Percentiles rank a stretch among this genome's conserved stretches.
Conservation (phyloP, 2,888 invertebrate genomes). For the Drosophila villosipedis region DNA sequence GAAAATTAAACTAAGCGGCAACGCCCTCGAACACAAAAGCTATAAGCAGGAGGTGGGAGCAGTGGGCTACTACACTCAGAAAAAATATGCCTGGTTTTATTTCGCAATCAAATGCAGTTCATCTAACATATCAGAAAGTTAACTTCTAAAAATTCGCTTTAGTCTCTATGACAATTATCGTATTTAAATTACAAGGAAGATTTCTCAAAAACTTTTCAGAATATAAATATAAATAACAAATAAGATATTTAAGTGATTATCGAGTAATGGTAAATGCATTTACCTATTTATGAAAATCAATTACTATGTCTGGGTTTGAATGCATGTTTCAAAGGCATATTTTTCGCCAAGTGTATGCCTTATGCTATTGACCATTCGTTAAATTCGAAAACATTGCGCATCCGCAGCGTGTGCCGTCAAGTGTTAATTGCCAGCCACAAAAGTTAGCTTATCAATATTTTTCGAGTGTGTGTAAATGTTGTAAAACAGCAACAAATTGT, state of each 20-base stretch:
- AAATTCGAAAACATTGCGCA: constrained; percentile 59
- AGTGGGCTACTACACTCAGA: neutral
- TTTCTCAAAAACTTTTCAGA: neutral
- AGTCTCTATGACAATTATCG: neutral
- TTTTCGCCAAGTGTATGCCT: neutral
- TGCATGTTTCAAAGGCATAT: neutral
- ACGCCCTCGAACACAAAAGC: constrained; percentile 53
- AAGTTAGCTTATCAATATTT: constrained; percentile 72
- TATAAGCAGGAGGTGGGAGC: neutral
- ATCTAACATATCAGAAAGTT: neutral
- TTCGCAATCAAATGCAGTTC: neutral
- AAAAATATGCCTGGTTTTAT: neutral
- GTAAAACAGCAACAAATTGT: constrained; percentile 35
- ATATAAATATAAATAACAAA: neutral
- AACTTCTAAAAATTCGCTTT: neutral
- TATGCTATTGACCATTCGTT: constrained; percentile 33
- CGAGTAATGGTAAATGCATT: neutral
- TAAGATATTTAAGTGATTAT: neutral
- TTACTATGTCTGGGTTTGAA: fast-evolving
- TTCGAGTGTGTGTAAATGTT: constrained; percentile 27
- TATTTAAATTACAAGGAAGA: neutral
- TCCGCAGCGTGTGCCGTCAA: constrained; percentile 72
- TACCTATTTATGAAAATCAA: neutral
- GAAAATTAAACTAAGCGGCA: constrained; percentile 69
- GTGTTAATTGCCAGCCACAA: constrained; percentile 70